Percentiles rank a stretch among this genome's conserved stretches.
These are phyloP conservation scores for Bombus soroeensis DNA, from an alignment of 1,140 invertebrate genomes.

Conservation along the genomic window DNA sequence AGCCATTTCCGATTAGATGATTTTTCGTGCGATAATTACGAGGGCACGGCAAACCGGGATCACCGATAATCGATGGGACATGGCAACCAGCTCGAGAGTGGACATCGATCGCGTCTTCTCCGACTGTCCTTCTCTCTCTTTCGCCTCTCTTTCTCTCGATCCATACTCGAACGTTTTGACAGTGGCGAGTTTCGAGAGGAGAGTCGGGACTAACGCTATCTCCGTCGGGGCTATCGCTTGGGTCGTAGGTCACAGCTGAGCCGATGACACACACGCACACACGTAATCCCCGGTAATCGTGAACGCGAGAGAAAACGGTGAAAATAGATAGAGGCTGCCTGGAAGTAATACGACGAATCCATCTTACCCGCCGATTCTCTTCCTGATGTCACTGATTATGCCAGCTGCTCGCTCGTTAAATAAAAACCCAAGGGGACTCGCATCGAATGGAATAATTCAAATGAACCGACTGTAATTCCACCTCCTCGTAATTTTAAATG, in stretches of 20 bases:
- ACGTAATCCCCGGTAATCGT: slow-evolving; percentile 49
- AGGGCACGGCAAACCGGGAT: slow-evolving; percentile 23
- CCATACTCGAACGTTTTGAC: slow-evolving; percentile 49
- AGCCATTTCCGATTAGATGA: slow-evolving; percentile 38
- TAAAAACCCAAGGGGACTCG: neutral
- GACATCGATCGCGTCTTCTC: slow-evolving; percentile 44
- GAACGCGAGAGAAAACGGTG: slow-evolving; percentile 62
- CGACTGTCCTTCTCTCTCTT: too few species aligned
- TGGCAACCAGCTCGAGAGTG: neutral
- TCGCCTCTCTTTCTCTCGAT: neutral
- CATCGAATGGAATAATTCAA: neutral
- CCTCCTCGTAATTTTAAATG: neutral
- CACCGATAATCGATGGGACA: slow-evolving; percentile 57
- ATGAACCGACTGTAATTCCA: neutral
- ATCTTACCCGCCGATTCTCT: slow-evolving; percentile 35
- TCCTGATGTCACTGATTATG: slow-evolving; percentile 56
- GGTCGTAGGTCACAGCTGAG: slow-evolving; percentile 72
- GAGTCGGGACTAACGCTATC: slow-evolving; percentile 60
- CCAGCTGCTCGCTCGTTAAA: slow-evolving; percentile 7
- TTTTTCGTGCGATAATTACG: slow-evolving; percentile 54
- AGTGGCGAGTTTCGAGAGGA: slow-evolving; percentile 50
- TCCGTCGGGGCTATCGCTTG: slow-evolving; percentile 70
- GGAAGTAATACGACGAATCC: slow-evolving; percentile 42
- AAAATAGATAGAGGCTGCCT: slow-evolving; percentile 66
- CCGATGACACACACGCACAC: slow-evolving; percentile 65